Evolutionary conservation across 2,113 vertebrate genomes (phyloP).

Genomic region (Carettochelys insculpta): DNA sequence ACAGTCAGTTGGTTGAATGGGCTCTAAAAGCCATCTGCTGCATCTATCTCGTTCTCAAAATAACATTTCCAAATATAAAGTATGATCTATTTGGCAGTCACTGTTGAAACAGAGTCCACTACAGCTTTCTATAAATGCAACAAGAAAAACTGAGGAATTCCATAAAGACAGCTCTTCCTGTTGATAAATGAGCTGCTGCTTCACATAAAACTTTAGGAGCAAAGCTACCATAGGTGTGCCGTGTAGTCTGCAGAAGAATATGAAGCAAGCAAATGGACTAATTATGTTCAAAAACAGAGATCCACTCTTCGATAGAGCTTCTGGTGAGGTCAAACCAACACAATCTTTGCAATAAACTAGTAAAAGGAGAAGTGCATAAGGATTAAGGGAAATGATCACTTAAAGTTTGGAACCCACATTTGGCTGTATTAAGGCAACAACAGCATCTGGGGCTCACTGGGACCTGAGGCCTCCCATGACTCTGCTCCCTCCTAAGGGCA

Average conservation of each 20-base stretch:
- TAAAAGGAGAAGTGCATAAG: not conserved
- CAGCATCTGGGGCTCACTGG: not conserved
- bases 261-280: not conserved
- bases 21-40: constrained; percentile 29
- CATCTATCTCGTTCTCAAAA: constrained; percentile 7
- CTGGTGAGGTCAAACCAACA: not conserved
- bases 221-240: constrained; percentile 13
- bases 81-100: fast-evolving
- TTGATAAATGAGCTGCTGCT: not conserved
- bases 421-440: not conserved
- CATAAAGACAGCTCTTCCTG: not conserved
- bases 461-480: not conserved
- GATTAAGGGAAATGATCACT: not conserved
- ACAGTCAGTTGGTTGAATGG: constrained; percentile 19
- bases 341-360: not conserved
- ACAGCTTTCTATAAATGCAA: constrained; percentile 6
- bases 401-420: not conserved
- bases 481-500: not conserved
- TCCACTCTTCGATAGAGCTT: not conserved
- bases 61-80: not conserved
- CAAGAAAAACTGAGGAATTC: not conserved
- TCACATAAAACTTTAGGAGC: not conserved
- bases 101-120: not conserved
- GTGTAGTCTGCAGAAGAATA: not conserved
- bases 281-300: not conserved